phyloP scores from a whole-genome alignment of 2,797 vertebrate species.

The Macropodus opercularis region DNA sequence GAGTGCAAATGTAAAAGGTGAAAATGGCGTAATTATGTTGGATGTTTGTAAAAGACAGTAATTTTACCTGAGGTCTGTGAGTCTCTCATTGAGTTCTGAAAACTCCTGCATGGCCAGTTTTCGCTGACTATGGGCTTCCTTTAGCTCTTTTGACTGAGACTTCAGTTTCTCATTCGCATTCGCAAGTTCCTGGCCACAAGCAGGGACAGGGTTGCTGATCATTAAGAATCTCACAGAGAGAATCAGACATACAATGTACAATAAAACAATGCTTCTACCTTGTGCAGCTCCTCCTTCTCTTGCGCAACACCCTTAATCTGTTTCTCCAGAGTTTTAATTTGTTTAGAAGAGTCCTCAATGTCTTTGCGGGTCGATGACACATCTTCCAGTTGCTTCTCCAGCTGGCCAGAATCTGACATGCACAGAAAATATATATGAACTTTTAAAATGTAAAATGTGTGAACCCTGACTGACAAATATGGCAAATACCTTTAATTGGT shows the following conservation, averaged over 20 bases:
- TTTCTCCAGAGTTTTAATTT: constrained; percentile 91
- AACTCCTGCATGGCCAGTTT: constrained; percentile 97
- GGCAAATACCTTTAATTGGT: background rate
- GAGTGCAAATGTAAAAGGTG: background rate
- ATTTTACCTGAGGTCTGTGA: constrained; percentile 92
- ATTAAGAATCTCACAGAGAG: background rate
- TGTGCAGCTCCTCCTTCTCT: constrained; percentile 92
- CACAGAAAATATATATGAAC: background rate
- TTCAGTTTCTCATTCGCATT: constrained; percentile 77
- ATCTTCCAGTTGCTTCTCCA: constrained; percentile 92
- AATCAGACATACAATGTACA: background rate
- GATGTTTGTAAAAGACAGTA: background rate
- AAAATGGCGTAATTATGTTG: background rate
- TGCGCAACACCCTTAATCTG: constrained; percentile 89
- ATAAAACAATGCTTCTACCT: constrained; percentile 78
- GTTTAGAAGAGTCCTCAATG: constrained; percentile 91
- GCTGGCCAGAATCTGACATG: constrained; percentile 85
- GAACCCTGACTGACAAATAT: background rate
- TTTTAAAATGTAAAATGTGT: background rate
- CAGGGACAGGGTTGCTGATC: background rate
- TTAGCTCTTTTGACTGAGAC: constrained; percentile 95
- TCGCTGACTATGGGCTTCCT: constrained; percentile 96
- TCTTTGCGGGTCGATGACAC: constrained; percentile 84
- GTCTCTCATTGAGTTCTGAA: constrained; percentile 94
- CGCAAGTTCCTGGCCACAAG: constrained; percentile 63